Conservation (phyloP, 1,140 invertebrate genomes). For the Hesperophylax magnus region DNA sequence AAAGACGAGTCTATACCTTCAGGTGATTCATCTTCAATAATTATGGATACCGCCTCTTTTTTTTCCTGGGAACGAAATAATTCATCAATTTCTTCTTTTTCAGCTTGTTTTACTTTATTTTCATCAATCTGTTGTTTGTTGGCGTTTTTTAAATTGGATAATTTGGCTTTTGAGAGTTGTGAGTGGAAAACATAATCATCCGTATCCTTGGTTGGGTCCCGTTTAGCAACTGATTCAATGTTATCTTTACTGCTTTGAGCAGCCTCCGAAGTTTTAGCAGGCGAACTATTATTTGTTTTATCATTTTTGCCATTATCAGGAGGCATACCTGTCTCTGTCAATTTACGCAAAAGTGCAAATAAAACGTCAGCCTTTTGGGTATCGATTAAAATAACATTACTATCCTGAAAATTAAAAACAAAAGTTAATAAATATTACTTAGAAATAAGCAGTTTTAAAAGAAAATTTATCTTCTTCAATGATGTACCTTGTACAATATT, state of each 20-base stretch:
- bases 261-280: background rate
- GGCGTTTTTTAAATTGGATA: slow-evolving; percentile 2
- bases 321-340: background rate
- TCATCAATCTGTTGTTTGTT: background rate
- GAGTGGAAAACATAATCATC: background rate
- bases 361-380: slow-evolving; percentile 29
- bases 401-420: slow-evolving; percentile 18
- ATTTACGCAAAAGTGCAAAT: slow-evolving; percentile 22
- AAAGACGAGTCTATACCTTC: no score
- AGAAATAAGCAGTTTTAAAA: no score
- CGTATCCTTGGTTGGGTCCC: background rate
- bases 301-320: slow-evolving; percentile 4
- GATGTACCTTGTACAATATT: no score
- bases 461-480: no score
- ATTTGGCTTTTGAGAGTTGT: background rate
- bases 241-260: background rate
- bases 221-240: background rate
- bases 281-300: background rate
- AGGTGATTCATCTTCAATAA: background rate
- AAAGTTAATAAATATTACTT: background rate
- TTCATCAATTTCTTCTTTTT: slow-evolving; percentile 13
- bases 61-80: background rate
- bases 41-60: background rate
- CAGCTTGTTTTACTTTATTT: background rate
- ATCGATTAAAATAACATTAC: slow-evolving; percentile 34